Base-by-base conservation (phyloP, 2,888 invertebrate genomes). In the Agriopis marginaria region DNA sequence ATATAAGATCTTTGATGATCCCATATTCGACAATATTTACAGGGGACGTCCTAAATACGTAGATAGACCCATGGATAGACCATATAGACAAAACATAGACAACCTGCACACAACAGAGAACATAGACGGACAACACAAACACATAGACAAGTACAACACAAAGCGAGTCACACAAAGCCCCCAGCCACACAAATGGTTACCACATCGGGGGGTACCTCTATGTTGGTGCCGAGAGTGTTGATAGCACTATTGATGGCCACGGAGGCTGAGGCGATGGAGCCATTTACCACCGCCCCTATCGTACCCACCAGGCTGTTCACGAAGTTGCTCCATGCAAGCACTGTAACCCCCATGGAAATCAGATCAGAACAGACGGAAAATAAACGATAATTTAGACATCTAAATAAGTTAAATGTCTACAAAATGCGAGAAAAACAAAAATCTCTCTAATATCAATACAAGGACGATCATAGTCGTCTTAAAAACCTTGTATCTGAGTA, bases 181-280 rank as follows among this genome's bases (percentile, higher is more conserved):
- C n/a, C 17, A 49, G 44, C 6, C 32, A 12, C 47, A 55, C 39
- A 40, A 8, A 14, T 14, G 9, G 4, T 11, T 23, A 7, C 53
- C 6, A 7, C 6, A 6, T 39, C 32, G 32, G n/a, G 54, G 9
- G 75, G 72, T 94, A 94, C 93, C 93, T 93, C 84, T 51, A 94
- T 74, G 75, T 91, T 93, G 64, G 84, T 82, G 83, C 92, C 92
- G 53, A 93, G 14, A 4, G 93, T 92, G 77, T 91, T 90, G 74
- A 93, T 88, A 54, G 89, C 88, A 75, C 86, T 87, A 78, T 93
- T 91, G 49, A 93, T 83, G 0, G 89, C 90, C 0, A 79, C 85
- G 7, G 92, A 89, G 9, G 90, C 77, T 10, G 86, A 79, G 8
- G 70, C 74, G 0, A 91, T 76, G 40, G 89, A 84, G 32, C 90